phyloP scores from a whole-genome alignment of 2,797 vertebrate species.

The Sebastolobus altivelis region DNA sequence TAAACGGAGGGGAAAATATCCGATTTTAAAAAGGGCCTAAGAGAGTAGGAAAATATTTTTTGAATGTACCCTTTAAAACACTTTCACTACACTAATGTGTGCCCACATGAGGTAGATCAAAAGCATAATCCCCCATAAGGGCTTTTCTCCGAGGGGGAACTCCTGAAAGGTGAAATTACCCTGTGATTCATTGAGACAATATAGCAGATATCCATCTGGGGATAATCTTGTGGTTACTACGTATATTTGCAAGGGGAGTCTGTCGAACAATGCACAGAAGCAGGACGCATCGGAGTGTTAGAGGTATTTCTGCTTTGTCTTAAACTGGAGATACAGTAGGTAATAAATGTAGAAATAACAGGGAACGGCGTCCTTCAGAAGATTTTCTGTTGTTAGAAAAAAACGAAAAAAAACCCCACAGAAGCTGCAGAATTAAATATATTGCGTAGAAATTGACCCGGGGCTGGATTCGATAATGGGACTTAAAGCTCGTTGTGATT shows the following conservation, averaged over 20 bases:
- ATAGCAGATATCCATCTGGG: background rate
- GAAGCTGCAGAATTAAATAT: conserved; percentile 27
- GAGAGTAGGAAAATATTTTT: background rate
- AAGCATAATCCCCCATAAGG: background rate
- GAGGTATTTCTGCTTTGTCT: background rate
- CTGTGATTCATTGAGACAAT: conserved; percentile 13
- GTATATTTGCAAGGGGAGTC: background rate
- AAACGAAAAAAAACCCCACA: background rate
- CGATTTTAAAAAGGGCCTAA: too few species aligned
- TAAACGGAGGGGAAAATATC: too few species aligned
- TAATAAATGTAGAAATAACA: background rate
- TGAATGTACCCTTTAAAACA: background rate
- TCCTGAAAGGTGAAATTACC: conserved; percentile 10
- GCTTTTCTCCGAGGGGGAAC: conserved; percentile 9
- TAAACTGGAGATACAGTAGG: background rate
- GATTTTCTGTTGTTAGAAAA: background rate
- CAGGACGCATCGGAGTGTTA: background rate
- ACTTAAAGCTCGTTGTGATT: conserved; percentile 66
- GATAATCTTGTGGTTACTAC: conserved; percentile 1
- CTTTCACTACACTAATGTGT: background rate
- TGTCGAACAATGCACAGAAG: background rate
- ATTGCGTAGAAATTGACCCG: conserved; percentile 38
- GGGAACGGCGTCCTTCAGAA: conserved; percentile 7
- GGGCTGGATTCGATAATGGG: conserved; percentile 43
- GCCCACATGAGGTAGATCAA: background rate